Evolutionary conservation across 2,113 vertebrate genomes (phyloP), one percentile per base, ranked within the genome.

Genomic region (Hiodon alosoides): DNA sequence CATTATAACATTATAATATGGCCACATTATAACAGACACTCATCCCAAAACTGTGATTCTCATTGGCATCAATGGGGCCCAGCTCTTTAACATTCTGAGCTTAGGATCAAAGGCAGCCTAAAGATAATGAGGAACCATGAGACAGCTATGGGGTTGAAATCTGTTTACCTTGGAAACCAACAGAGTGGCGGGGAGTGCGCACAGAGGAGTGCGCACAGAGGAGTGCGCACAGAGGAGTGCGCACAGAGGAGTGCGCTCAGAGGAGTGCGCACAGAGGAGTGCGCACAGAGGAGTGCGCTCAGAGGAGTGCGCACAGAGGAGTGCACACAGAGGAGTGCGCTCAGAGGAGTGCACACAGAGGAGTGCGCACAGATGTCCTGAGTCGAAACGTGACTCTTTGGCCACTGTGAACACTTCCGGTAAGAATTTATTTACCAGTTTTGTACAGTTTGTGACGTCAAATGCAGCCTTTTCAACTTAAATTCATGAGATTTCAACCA

Each of bases 111-210:
- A 76, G 59, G 68, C 7, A 17, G 58, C 7, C 17, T 60, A 62
- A 51, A 16, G 68, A 58, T 71, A 76, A 50, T 5, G 50, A 76
- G 50, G 68, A 13, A 54, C 67, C 65, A 64, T 64, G 58, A 65
- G 7, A 3, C 5, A 13, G 11, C 51, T 16, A 9, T 57, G 51
- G 55, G 31, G 52, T 31, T 10, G 7, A 59, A 47, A 14, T 7
- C 52, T 3, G 9, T 65, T 76, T 60, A 48, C 75, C 75, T 62
- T 71, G 75, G 68, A 71, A 65, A 71, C 68, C 60, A 71, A 48
- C 8, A n/a, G 53, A 59, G 7, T 10, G 64, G 8, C 4, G 10
- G 9, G 31, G 14, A n/a, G 31, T 31, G 31, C 31, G 2, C 31
- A 31, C 31, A 31, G 31, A 2, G 31, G 31, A 31, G 31, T 31